Conservation (phyloP, 2,113 vertebrate species). For the Morone chrysops region DNA sequence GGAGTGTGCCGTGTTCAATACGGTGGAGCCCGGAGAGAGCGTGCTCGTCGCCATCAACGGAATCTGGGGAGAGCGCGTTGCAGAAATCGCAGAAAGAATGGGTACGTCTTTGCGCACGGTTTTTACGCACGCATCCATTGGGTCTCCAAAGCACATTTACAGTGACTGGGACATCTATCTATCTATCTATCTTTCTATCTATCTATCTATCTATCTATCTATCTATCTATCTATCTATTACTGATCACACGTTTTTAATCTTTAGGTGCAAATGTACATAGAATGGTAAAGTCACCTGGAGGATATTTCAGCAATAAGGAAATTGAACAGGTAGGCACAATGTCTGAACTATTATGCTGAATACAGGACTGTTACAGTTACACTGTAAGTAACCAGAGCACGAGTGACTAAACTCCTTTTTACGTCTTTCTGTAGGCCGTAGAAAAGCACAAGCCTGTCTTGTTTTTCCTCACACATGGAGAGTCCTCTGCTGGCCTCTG, state of each 20-base stretch:
- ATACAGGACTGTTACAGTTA: not conserved
- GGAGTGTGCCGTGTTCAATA: constrained; percentile 92
- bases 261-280: constrained; percentile 89
- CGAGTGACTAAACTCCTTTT: not conserved
- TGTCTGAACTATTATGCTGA: not conserved
- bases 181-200: not conserved
- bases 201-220: not conserved
- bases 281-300: constrained; percentile 88
- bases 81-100: constrained; percentile 89
- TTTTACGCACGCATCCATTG: not conserved
- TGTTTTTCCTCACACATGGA: constrained; percentile 95
- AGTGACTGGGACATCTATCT: not conserved
- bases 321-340: constrained; percentile 88
- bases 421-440: constrained; percentile 82
- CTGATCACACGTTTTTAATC: not conserved
- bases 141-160: not conserved
- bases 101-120: constrained; percentile 80
- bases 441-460: constrained; percentile 86
- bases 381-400: no score
- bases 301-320: constrained; percentile 86
- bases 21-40: constrained; percentile 88
- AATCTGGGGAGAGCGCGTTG: constrained; percentile 93
- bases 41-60: constrained; percentile 89
- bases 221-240: not conserved
- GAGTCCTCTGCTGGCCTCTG: constrained; percentile 93